Conservation (phyloP, 2,888 invertebrate species). For the Antheraea yamamai region DNA sequence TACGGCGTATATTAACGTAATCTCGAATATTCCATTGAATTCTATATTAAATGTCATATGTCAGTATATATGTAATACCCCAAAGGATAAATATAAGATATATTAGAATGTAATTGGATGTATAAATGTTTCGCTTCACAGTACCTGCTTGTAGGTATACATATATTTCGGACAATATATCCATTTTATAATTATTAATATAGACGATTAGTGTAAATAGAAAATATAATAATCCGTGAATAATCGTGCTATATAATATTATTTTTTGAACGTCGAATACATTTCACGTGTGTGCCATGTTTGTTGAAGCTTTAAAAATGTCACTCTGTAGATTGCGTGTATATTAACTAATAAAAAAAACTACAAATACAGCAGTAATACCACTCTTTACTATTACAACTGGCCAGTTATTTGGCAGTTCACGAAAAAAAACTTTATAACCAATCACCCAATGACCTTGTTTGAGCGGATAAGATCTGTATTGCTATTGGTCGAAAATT, state of each 20-base stretch:
- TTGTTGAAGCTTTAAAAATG: slow-evolving; percentile 27
- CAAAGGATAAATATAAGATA: slow-evolving; percentile 3
- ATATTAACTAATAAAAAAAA: slow-evolving; percentile 25
- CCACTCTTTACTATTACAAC: background rate
- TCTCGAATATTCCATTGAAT: slow-evolving; percentile 4
- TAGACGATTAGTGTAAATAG: slow-evolving; percentile 21
- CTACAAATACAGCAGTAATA: background rate
- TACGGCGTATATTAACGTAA: background rate
- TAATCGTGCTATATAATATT: slow-evolving; percentile 17
- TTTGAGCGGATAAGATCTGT: background rate
- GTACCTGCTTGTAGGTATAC: slow-evolving; percentile 70
- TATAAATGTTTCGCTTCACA: slow-evolving; percentile 54
- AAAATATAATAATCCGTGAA: slow-evolving; percentile 16
- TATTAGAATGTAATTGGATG: slow-evolving; percentile 10
- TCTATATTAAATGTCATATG: background rate
- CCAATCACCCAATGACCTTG: background rate
- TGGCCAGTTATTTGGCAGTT: background rate
- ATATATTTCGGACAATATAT: slow-evolving; percentile 63
- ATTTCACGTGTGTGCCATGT: slow-evolving; percentile 38
- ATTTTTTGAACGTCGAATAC: slow-evolving; percentile 18
- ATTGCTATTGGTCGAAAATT: background rate
- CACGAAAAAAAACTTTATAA: too few species aligned
- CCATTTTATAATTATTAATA: slow-evolving; percentile 30
- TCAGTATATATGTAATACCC: background rate
- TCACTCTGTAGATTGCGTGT: slow-evolving; percentile 34